Percentiles rank a stretch among this genome's conserved stretches.
Evolutionary conservation across 2,113 vertebrate species (phyloP).

Genomic region (Tetrao urogallus): DNA sequence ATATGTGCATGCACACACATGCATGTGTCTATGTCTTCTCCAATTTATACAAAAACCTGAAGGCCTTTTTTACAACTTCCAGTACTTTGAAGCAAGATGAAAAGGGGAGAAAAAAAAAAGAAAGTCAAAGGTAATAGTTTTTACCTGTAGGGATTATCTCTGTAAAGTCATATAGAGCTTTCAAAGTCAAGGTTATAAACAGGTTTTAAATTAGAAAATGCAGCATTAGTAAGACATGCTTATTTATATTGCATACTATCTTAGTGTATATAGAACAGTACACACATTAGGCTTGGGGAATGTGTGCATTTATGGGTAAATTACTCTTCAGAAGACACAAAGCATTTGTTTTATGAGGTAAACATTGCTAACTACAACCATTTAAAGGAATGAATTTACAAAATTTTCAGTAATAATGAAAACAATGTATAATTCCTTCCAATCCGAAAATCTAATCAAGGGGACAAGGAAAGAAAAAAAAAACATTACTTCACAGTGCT

Average conservation of each 20-base stretch:
- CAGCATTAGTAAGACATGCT: constrained; percentile 11
- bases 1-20: accelerated
- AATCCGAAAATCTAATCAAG: background rate
- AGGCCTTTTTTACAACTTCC: constrained; percentile 3
- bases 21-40: background rate
- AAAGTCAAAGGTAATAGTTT: background rate
- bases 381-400: constrained; percentile 31
- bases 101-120: background rate
- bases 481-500: background rate
- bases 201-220: constrained; percentile 7
- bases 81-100: constrained; percentile 37
- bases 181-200: constrained; percentile 61
- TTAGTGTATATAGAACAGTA: background rate
- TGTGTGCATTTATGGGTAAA: background rate
- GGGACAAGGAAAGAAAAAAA: background rate
- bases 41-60: background rate
- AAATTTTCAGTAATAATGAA: constrained; percentile 28
- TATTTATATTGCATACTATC: background rate
- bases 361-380: constrained; percentile 46
- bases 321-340: constrained; percentile 39
- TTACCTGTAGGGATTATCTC: background rate
- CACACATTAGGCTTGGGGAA: constrained; percentile 18
- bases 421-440: constrained; percentile 47
- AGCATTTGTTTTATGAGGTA: constrained; percentile 65
- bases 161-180: constrained; percentile 3